phyloP scores from a whole-genome alignment of 1,140 invertebrate genomes.

The Coenobita brevimanus region DNA sequence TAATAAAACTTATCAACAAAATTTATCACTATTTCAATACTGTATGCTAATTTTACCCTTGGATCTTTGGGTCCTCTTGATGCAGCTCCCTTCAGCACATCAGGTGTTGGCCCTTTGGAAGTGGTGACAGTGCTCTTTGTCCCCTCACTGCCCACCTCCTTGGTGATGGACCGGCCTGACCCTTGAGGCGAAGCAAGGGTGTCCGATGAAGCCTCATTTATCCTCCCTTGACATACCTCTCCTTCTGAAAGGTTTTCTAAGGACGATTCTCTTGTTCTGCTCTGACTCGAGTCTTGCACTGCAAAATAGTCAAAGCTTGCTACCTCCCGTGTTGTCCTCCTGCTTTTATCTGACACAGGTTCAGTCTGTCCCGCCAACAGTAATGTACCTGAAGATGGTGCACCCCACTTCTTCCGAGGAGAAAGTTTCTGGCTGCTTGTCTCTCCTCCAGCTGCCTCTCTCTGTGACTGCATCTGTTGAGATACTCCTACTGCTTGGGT shows the following conservation, averaged over 20 bases:
- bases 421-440: conserved; percentile 25
- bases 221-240: background rate
- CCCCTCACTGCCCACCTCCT: background rate
- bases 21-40: background rate
- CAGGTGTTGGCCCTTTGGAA: conserved; percentile 34
- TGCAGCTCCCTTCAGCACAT: conserved; percentile 47
- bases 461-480: conserved; percentile 41
- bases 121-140: conserved; percentile 2
- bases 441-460: conserved; percentile 62
- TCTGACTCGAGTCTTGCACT: background rate
- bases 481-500: conserved; percentile 8
- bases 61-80: conserved; percentile 34
- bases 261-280: background rate
- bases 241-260: background rate
- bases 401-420: conserved; percentile 64
- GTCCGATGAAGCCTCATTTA: too few relatives aligned
- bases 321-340: background rate
- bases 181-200: too few relatives aligned
- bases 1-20: too few relatives aligned
- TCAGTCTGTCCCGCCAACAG: conserved; percentile 54
- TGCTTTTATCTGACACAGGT: background rate
- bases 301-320: background rate
- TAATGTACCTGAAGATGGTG: conserved; percentile 25
- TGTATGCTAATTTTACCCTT: conserved; percentile 23
- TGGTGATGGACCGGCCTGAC: too few relatives aligned